Conservation (phyloP, 2,888 invertebrate species). For the Cynaeus angustus region DNA sequence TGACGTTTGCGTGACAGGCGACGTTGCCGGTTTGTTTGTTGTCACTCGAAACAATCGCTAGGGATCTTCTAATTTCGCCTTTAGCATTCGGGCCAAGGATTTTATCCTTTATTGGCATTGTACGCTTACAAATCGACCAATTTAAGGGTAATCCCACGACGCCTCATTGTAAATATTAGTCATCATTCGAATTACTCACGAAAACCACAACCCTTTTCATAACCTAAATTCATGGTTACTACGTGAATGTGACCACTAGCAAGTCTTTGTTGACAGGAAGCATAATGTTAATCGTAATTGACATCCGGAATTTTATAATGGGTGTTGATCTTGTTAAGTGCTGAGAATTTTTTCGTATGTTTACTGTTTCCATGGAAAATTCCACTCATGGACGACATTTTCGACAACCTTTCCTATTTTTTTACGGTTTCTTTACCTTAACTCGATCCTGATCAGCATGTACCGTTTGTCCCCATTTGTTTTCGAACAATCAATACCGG, state of each 20-base stretch:
- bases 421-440: slow-evolving; percentile 28
- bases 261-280: slow-evolving; percentile 34
- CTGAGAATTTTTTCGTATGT: slow-evolving; percentile 14
- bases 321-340: not conserved
- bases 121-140: slow-evolving; percentile 11
- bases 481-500: slow-evolving; percentile 27
- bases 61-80: slow-evolving; percentile 19
- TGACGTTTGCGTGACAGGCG: slow-evolving; percentile 58
- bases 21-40: slow-evolving; percentile 53
- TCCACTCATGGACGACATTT: not conserved
- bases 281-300: slow-evolving; percentile 27
- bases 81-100: slow-evolving; percentile 41
- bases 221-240: not conserved
- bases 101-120: slow-evolving; percentile 9
- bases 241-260: not conserved
- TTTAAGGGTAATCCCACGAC: not conserved
- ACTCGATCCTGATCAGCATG: not conserved
- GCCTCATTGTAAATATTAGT: slow-evolving; percentile 3
- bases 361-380: not conserved
- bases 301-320: slow-evolving; percentile 29
- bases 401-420: slow-evolving; percentile 5
- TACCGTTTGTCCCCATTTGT: slow-evolving; percentile 31
- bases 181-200: not conserved
- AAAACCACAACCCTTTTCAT: not conserved
- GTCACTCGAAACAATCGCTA: slow-evolving; percentile 25